Evolutionary conservation across 2,113 vertebrate genomes (phyloP).

Genomic region (Psettodes erumei): DNA sequence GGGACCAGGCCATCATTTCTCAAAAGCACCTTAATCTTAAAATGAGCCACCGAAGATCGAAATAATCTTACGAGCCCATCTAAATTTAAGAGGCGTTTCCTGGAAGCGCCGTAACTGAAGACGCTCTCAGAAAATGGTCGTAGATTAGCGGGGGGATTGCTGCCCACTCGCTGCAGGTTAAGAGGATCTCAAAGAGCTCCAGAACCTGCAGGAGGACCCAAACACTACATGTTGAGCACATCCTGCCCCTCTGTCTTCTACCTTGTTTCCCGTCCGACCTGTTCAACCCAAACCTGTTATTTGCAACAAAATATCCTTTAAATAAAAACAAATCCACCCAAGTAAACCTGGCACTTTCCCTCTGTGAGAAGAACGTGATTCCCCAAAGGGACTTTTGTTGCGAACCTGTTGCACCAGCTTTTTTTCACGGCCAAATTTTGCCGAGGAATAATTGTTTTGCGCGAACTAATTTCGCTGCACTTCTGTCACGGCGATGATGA

Average conservation of each 20-base stretch:
- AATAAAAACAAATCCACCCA: too few relatives aligned
- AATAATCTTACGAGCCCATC: neutral
- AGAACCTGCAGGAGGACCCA: neutral
- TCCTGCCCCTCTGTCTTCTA: neutral
- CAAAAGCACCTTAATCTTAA: neutral
- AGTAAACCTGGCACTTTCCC: too few relatives aligned
- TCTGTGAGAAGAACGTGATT: too few relatives aligned
- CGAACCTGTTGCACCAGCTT: neutral
- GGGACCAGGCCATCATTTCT: neutral
- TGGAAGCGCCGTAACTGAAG: neutral
- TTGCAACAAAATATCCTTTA: neutral
- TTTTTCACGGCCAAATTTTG: neutral
- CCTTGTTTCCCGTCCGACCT: neutral
- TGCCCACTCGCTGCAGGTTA: neutral
- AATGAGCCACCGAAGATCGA: neutral
- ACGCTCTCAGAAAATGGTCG: neutral
- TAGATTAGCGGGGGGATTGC: neutral
- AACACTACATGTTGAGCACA: neutral
- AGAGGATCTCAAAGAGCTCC: neutral
- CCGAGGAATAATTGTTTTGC: neutral
- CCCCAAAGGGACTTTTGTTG: neutral
- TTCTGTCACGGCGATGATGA: conserved; percentile 5
- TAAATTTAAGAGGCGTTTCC: neutral
- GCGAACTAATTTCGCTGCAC: neutral
- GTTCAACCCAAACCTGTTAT: neutral